Evolutionary conservation across 1,140 invertebrate genomes (phyloP).

Genomic region (Atta cephalotes): DNA sequence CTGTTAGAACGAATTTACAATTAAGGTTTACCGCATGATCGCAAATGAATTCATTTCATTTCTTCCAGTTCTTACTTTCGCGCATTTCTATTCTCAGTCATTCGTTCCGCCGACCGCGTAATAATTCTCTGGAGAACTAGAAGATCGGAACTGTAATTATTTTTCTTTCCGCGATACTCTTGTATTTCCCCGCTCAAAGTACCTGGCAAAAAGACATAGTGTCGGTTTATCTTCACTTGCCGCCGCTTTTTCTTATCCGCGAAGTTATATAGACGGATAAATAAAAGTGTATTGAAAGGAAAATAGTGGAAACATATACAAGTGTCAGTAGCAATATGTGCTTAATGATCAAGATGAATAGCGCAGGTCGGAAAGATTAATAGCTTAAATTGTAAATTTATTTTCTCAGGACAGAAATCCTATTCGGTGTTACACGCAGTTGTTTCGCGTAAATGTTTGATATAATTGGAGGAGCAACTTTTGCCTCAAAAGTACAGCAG

Average conservation of each 20-base stretch:
- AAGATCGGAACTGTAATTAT: constrained; percentile 82
- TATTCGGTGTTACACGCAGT: constrained; percentile 35
- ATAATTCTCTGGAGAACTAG: constrained; percentile 69
- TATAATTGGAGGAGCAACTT: constrained; percentile 65
- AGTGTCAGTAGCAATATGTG: constrained; percentile 35
- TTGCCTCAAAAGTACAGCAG: constrained; percentile 63
- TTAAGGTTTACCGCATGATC: constrained; percentile 65
- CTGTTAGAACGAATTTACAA: constrained; percentile 43
- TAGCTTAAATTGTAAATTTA: constrained; percentile 58
- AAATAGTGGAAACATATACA: constrained; percentile 32
- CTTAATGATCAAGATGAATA: constrained; percentile 46
- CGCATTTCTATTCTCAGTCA: constrained; percentile 8
- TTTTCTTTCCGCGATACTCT: constrained; percentile 74
- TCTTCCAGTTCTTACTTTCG: constrained; percentile 21
- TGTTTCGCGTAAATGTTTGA: constrained; percentile 56
- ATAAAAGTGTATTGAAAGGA: constrained; percentile 36
- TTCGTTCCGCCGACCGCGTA: constrained; percentile 42
- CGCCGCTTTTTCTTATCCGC: constrained; percentile 38
- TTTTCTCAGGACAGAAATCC: constrained; percentile 50
- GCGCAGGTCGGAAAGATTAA: constrained; percentile 41
- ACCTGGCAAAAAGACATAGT: constrained; percentile 34
- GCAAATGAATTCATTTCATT: constrained; percentile 75
- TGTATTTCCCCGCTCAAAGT: constrained; percentile 71
- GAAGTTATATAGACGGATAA: constrained; percentile 22
- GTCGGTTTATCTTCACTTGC: constrained; percentile 49